Conservation (phyloP, 2,888 invertebrate species). For the Notocelia uddmanniana region DNA sequence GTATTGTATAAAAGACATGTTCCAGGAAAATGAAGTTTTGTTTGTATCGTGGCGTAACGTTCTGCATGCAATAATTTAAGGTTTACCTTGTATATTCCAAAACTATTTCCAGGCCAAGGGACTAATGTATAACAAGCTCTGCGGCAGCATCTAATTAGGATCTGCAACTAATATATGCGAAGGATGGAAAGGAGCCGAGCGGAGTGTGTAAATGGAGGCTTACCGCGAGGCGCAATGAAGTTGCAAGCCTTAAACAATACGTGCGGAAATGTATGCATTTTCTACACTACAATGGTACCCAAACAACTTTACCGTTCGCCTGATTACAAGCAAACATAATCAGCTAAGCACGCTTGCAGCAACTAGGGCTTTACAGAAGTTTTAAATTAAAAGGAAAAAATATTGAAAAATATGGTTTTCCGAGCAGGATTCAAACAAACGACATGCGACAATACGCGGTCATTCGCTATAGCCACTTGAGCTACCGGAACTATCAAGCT, state of each 20-base stretch:
- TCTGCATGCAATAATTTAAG: neutral
- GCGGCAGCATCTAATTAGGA: neutral
- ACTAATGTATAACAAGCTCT: constrained; percentile 1
- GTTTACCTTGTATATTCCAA: neutral
- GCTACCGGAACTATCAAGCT: too few species aligned
- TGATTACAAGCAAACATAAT: neutral
- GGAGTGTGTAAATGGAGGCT: neutral
- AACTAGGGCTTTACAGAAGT: neutral
- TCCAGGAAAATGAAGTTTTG: neutral
- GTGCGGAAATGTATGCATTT: neutral
- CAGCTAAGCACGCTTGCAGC: neutral
- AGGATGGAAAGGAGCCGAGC: constrained; percentile 1
- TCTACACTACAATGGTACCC: neutral
- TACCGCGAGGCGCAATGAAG: neutral
- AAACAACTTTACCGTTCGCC: neutral
- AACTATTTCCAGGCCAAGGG: neutral
- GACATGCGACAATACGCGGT: too few species aligned
- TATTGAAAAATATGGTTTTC: too few species aligned
- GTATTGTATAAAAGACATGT: too few species aligned
- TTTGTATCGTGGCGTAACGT: neutral
- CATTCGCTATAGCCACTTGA: too few species aligned
- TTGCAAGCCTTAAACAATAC: neutral
- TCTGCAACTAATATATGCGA: constrained; percentile 2
- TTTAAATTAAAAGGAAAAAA: too few species aligned
- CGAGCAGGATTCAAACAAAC: too few species aligned